Evolutionary conservation across 2,888 invertebrate genomes (phyloP), one percentile per base, ranked within the genome.

Genomic region (Eupithecia insigniata): DNA sequence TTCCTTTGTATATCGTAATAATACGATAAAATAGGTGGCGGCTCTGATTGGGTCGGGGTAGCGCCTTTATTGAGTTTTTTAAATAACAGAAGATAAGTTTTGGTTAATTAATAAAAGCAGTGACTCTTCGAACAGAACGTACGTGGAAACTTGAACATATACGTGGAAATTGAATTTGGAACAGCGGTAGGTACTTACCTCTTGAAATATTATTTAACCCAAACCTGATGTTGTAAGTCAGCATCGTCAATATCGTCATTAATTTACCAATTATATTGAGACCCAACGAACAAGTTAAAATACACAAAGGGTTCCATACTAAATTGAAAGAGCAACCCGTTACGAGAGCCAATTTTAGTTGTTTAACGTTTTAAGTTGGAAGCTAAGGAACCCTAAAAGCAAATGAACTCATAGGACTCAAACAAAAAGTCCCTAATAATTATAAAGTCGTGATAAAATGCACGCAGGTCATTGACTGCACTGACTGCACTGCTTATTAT

Each of bases 381-480:
- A 22, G 22, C 2, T 51, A 10, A n/a, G n/a, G n/a, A n/a, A 22
- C 3, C 10, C 46, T 10, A 51, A 51, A 51, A 10, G 1, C n/a
- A 36, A 36, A 36, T n/a, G 2, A 12, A 22, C 26, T 22, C 51
- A 12, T 51, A 12, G 8, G 8, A 55, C 22, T 26, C 12, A 26
- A n/a, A 62, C 61, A 34, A 32, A 61, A n/a, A 30, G 32, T n/a
- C 8, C 26, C 18, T 16, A 62, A 30, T 32, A 62, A 62, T 62
- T 32, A 26, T 34, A 12, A 1, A 32, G 1, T 58, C n/a, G 32
- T 68, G 70, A 70, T 69, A 74, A 73, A 75, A 74, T 76, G 66
- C 69, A 66, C 72, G 74, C 36, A 43, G 71, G 77, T 81, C 80
- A 78, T 71, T 78, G 80, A 79, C 81, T 73, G 78, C 79, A 78